Percentiles rank a stretch among this genome's conserved stretches.
Conservation (phyloP, 37 sponge, comb jelly and placozoan species). For the Axinella damicornis region DNA sequence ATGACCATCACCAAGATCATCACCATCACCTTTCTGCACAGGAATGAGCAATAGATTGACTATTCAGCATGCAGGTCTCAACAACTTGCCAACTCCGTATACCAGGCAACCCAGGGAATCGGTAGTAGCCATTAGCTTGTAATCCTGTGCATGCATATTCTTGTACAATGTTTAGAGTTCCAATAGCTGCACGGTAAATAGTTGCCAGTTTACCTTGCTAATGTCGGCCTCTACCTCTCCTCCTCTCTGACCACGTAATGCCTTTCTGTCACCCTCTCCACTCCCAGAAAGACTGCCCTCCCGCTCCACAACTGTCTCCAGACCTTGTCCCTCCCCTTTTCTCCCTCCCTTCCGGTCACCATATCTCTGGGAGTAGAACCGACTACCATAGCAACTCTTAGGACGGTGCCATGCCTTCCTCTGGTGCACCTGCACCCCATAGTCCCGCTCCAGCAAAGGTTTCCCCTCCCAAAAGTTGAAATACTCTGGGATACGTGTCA, state of each 20-base stretch:
- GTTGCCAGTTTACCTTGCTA: neutral
- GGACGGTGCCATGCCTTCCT: constrained; percentile 74
- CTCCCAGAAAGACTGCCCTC: neutral
- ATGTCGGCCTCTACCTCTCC: neutral
- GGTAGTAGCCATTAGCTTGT: too few relatives aligned
- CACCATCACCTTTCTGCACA: neutral
- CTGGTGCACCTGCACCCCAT: constrained; percentile 30
- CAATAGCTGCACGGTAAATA: too few relatives aligned
- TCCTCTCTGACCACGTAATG: too few relatives aligned
- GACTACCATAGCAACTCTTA: constrained; percentile 74
- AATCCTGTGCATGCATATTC: too few relatives aligned
- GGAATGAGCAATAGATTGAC: too few relatives aligned
- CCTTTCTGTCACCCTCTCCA: neutral
- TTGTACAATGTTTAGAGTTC: too few relatives aligned
- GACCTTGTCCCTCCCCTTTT: neutral
- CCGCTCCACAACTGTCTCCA: constrained; percentile 1
- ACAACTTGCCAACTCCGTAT: too few relatives aligned
- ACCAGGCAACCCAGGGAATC: too few relatives aligned
- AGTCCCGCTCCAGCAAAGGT: constrained; percentile 55
- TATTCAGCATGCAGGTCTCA: too few relatives aligned
- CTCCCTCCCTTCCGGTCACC: constrained; percentile 14
- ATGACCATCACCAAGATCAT: neutral
- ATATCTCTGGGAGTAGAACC: constrained; percentile 2
- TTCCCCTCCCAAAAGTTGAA: constrained; percentile 82
- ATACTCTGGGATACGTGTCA: constrained; percentile 73